Conservation (phyloP, 2,888 invertebrate genomes). For the Muschampia plurimacula region DNA sequence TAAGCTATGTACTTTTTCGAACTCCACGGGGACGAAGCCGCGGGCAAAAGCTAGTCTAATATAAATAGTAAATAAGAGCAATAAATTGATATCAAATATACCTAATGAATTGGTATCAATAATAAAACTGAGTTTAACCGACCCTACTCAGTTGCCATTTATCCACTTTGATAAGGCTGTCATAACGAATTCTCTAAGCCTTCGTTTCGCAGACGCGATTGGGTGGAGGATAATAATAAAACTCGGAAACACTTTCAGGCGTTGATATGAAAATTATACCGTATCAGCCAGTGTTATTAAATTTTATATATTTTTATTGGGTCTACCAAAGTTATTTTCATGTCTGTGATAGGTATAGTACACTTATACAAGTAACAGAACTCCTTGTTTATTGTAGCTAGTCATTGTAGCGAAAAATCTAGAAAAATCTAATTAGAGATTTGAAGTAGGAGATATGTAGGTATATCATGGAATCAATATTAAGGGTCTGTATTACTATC, state of each 20-base stretch:
- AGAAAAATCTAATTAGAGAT: too few relatives aligned
- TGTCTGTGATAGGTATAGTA: neutral
- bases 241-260: conserved; percentile 27
- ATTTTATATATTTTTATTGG: conserved; percentile 18
- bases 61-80: too few relatives aligned
- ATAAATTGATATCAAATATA: too few relatives aligned
- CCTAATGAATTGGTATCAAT: neutral
- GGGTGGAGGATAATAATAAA: conserved; percentile 30
- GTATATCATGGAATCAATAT: too few relatives aligned
- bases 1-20: too few relatives aligned
- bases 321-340: neutral
- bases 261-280: conserved; percentile 29
- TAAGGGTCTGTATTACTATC: too few relatives aligned
- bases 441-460: too few relatives aligned
- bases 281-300: conserved; percentile 12
- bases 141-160: conserved; percentile 9
- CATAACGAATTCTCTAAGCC: conserved; percentile 15
- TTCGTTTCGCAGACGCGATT: conserved; percentile 7
- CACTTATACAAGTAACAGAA: too few relatives aligned
- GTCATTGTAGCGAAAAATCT: too few relatives aligned
- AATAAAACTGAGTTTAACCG: neutral
- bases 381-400: too few relatives aligned
- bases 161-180: conserved; percentile 14
- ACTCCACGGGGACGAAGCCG: too few relatives aligned
- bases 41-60: too few relatives aligned